phyloP scores from a whole-genome alignment of 2,888 invertebrate species.

The Drosophila kuntzei region DNA sequence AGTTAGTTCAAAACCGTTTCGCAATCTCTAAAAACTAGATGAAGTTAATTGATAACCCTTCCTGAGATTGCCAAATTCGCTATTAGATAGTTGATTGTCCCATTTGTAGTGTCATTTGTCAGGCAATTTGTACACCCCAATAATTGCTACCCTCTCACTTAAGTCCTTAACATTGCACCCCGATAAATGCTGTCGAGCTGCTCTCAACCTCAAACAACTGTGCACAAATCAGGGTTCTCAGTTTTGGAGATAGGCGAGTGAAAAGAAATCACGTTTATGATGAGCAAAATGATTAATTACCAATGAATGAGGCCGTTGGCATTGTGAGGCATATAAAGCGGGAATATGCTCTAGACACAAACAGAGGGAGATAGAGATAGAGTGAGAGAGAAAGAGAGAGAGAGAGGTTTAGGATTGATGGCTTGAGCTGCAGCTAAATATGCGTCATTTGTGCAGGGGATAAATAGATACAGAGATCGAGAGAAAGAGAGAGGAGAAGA shows the following conservation, averaged over 20 bases:
- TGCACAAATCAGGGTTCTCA: slow-evolving; percentile 61
- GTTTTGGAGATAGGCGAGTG: slow-evolving; percentile 40
- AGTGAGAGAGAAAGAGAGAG: neutral
- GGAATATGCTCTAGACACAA: slow-evolving; percentile 24
- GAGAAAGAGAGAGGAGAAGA: slow-evolving; percentile 9
- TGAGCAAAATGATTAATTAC: slow-evolving; percentile 84
- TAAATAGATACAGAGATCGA: slow-evolving; percentile 40
- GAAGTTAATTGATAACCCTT: neutral
- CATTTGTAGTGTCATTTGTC: slow-evolving; percentile 53
- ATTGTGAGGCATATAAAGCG: slow-evolving; percentile 55
- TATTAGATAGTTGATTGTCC: slow-evolving; percentile 45
- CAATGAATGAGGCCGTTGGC: slow-evolving; percentile 82
- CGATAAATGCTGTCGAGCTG: slow-evolving; percentile 14
- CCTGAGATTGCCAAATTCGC: slow-evolving; percentile 25
- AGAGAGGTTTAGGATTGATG: slow-evolving; percentile 68
- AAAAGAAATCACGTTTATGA: slow-evolving; percentile 82
- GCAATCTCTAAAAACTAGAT: neutral
- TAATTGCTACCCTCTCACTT: slow-evolving; percentile 29
- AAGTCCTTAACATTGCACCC: slow-evolving; percentile 3
- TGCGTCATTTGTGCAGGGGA: slow-evolving; percentile 76
- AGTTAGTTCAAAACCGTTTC: no score
- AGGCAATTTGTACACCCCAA: slow-evolving; percentile 49
- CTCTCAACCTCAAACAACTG: slow-evolving; percentile 32
- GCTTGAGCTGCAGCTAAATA: slow-evolving; percentile 79
- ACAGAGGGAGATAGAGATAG: neutral